phyloP scores from a whole-genome alignment of 2,113 vertebrate genomes.

The Syrrhaptes paradoxus region DNA sequence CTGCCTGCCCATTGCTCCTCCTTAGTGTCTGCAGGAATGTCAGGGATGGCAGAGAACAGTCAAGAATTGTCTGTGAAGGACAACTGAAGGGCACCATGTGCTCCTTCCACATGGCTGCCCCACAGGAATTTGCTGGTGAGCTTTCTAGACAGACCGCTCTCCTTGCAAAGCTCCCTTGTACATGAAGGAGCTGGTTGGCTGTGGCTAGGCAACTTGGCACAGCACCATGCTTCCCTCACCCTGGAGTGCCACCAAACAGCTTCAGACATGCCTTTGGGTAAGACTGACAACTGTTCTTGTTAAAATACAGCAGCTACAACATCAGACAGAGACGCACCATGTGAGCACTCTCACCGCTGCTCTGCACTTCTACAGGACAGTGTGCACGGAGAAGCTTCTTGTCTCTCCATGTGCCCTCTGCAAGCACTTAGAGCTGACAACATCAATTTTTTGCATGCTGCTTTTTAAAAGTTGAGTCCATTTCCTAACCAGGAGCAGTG shows the following conservation, averaged over 20 bases:
- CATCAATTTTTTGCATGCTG: accelerated
- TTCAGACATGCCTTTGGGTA: neutral
- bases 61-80: slow-evolving; percentile 5
- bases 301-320: accelerated
- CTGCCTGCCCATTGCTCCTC: neutral
- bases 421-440: neutral
- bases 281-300: neutral
- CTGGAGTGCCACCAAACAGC: neutral
- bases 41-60: neutral
- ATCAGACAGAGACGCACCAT: accelerated
- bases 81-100: neutral
- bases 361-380: accelerated
- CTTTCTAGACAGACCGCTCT: neutral
- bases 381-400: neutral
- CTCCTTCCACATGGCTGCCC: slow-evolving; percentile 21
- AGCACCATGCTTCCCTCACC: neutral
- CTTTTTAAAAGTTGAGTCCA: neutral
- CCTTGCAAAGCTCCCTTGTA: neutral
- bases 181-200: neutral
- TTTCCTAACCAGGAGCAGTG: neutral
- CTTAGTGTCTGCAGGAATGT: neutral
- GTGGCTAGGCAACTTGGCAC: neutral
- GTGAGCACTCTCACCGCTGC: neutral
- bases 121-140: neutral
- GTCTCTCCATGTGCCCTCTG: neutral